These are phyloP conservation scores for Paratrypauchen microcephalus DNA, from an alignment of 2,797 vertebrate genomes.

Conservation along the genomic window DNA sequence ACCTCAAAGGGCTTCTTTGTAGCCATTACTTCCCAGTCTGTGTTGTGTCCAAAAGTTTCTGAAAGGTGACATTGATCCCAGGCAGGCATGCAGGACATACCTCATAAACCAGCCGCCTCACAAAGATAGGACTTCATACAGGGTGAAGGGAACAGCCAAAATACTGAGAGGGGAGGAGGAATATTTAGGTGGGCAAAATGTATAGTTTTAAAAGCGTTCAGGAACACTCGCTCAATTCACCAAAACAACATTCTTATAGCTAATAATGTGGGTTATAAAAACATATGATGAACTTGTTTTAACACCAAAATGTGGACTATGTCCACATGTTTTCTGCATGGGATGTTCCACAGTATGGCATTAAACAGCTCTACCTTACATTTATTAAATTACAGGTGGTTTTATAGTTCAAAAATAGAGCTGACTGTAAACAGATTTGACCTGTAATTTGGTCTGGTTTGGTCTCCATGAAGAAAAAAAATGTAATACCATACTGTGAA, in stretches of 20 bases:
- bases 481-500: too few species aligned
- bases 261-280: neutral
- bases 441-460: too few species aligned
- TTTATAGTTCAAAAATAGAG: too few species aligned
- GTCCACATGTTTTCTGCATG: too few species aligned
- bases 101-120: conserved; percentile 49
- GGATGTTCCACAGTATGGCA: too few species aligned
- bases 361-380: too few species aligned
- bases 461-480: too few species aligned
- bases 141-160: conserved; percentile 19
- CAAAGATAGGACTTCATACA: conserved; percentile 53
- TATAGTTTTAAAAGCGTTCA: conserved; percentile 18
- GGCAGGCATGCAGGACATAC: conserved; percentile 56
- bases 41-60: conserved; percentile 51
- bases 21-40: conserved; percentile 42
- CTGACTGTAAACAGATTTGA: too few species aligned
- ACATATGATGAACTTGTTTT: neutral
- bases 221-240: neutral
- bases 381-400: too few species aligned
- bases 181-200: neutral
- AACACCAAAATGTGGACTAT: neutral
- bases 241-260: neutral
- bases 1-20: conserved; percentile 77
- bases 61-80: conserved; percentile 79
- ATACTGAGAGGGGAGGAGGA: conserved; percentile 8